phyloP scores from a whole-genome alignment of 2,888 invertebrate genomes.

The Sarcophaga subvicina region DNA sequence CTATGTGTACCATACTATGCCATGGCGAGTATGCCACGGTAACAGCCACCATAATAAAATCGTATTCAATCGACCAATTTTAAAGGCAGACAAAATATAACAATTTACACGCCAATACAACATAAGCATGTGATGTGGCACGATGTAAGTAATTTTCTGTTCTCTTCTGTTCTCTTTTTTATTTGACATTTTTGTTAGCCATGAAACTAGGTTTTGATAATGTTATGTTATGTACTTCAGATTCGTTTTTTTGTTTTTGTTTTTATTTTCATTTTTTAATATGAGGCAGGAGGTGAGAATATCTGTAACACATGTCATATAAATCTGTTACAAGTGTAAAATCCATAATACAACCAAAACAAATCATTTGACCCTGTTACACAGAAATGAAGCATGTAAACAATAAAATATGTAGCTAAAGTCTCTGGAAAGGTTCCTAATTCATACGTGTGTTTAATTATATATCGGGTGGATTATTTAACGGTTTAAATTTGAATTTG shows the following conservation, averaged over 20 bases:
- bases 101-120: constrained; percentile 57
- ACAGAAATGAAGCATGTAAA: background rate
- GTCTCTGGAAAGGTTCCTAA: no score
- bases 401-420: no score
- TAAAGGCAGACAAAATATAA: constrained; percentile 46
- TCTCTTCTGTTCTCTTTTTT: background rate
- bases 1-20: background rate
- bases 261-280: no score
- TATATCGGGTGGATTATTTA: no score
- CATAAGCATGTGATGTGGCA: background rate
- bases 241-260: no score
- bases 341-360: background rate
- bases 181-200: background rate
- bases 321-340: constrained; percentile 3
- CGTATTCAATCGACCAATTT: constrained; percentile 40
- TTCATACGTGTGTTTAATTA: no score
- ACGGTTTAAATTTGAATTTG: no score
- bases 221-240: background rate
- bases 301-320: background rate
- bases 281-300: background rate
- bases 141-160: constrained; percentile 25
- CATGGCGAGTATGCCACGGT: background rate
- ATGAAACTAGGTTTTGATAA: constrained; percentile 2
- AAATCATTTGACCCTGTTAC: constrained; percentile 1
- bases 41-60: constrained; percentile 13